Evolutionary conservation across 2,113 vertebrate genomes (phyloP), one percentile per base, ranked within the genome.

Genomic region (Cyanoliseus patagonus): DNA sequence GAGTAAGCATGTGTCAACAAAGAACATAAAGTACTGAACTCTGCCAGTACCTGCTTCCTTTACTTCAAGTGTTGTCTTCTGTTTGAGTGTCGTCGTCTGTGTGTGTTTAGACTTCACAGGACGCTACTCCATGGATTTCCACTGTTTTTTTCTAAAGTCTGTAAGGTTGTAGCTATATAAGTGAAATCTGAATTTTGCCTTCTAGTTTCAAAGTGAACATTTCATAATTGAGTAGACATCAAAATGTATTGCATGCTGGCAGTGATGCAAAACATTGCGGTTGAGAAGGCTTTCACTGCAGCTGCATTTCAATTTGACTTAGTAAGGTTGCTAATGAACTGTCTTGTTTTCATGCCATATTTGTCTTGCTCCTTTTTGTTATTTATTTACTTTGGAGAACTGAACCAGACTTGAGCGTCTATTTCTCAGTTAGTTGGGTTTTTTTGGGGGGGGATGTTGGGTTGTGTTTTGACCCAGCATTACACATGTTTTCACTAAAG

Each of bases 371-470:
- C 5, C 37, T 92, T 86, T 83, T 92, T 28, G 22, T 62, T 62
- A 47, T 92, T 90, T 87, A 51, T 81, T 94, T 80, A 31, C 53
- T 96, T 93, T 74, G 69, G 74, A 91, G 62, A 78, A 77, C 16
- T 44, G 79, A 92, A 70, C 37, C 37, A 86, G 81, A 73, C 17
- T 23, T 44, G n/a, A 73, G 62, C 39, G 39, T 80, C 30, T 85
- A 44, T 93, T 92, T 82, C 64, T 95, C 62, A 86, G 2, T 55
- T 46, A 79, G 42, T 15, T 2, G 8, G 13, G 14, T 3, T 31
- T 19, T 49, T 13, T 24, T 2, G 1, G 1, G 47, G 27, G 70
- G 23, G 30, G 8, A 41, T 42, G 3, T 25, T 62, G 51, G 9
- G 3, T 7, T 6, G 5, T 49, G 16, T 55, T 88, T 80, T 77